Base-by-base conservation (phyloP, 2,888 invertebrate genomes). In the Drosophila ezoana region DNA sequence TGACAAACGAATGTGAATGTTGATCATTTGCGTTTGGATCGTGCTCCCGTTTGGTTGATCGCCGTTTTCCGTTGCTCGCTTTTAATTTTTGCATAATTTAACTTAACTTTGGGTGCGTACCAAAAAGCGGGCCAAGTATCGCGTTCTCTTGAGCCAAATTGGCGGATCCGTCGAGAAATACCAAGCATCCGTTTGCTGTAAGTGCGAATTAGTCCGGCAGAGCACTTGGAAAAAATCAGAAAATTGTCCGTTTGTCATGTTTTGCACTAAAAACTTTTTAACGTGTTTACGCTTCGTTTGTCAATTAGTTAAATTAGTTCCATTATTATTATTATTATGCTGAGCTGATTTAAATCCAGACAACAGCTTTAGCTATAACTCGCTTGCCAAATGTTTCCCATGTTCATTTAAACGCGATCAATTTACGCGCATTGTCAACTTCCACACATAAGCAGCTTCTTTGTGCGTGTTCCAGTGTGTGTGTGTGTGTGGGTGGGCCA, bases 161-260 rank as follows among this genome's bases (percentile, higher is more conserved):
- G 88, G 84, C 91, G 53, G 81, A 89, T 57, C 76, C 77, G 67
- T 77, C 85, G 70, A 86, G 87, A 47, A 73, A 84, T 68, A 62
- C 63, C 0, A 81, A 20, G 38, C 28, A 84, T 62, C 79, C 87
- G 65, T 56, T 88, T n/a, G 83, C 79, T 64, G 91, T 91, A 91
- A 91, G 91, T 90, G 53, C 56, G 63, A 54, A 63, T 57, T 62
- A 56, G 11, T 37, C 28, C 11, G 54, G 23, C 43, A 54, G 23
- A 32, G 67, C 66, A 64, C 52, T 61, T 48, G 9, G 8, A 41
- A 49, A 51, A 20, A 8, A 18, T 23, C 23, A 6, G n/a, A 13
- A 38, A 48, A 38, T 20, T 44, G 28, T 38, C 38, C 5, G 16
- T 52, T n/a, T n/a, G n/a, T n/a, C n/a, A n/a, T n/a, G n/a, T n/a